Evolutionary conservation across 2,888 invertebrate species (phyloP).

Genomic region (Synanthedon tipuliformis): DNA sequence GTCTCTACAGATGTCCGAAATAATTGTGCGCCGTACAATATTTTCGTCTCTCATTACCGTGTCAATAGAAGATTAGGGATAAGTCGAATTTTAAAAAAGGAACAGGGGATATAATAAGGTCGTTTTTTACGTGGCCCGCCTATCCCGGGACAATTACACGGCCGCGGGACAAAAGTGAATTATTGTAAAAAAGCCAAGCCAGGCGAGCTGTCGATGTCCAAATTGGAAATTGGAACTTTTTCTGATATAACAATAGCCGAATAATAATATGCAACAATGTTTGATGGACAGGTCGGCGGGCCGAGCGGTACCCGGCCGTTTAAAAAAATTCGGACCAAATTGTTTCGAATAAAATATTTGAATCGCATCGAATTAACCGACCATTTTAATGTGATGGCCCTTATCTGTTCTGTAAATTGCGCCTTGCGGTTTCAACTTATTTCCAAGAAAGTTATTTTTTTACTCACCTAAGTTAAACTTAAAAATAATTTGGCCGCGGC

Average conservation of each 20-base stretch:
- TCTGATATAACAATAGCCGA: constrained; percentile 38
- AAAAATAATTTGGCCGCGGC: too few relatives aligned
- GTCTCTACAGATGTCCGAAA: constrained; percentile 25
- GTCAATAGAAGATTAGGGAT: constrained; percentile 70
- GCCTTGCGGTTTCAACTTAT: constrained; percentile 18
- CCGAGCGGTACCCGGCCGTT: constrained; percentile 27
- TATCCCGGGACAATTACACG: constrained; percentile 37
- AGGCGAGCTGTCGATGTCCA: constrained; percentile 34
- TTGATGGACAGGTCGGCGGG: constrained; percentile 53
- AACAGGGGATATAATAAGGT: constrained; percentile 34
- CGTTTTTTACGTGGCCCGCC: constrained; percentile 42
- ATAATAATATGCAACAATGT: constrained; percentile 51
- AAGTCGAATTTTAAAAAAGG: constrained; percentile 54
- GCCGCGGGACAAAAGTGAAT: constrained; percentile 53
- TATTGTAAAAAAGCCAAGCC: constrained; percentile 19
- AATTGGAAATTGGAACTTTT: constrained; percentile 25
- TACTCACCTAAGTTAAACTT: too few relatives aligned
- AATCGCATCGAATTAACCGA: constrained; percentile 55
- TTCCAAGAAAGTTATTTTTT: constrained; percentile 5
- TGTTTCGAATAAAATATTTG: constrained; percentile 16
- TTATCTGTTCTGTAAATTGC: constrained; percentile 39
- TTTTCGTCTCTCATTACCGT: constrained; percentile 63
- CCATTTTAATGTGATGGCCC: constrained; percentile 47
- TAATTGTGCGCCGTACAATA: constrained; percentile 44
- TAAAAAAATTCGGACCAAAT: constrained; percentile 25